Percentiles rank a stretch among this genome's conserved stretches.
Evolutionary conservation across 2,888 invertebrate species (phyloP).

Genomic region (Melangyna quadrimaculata): DNA sequence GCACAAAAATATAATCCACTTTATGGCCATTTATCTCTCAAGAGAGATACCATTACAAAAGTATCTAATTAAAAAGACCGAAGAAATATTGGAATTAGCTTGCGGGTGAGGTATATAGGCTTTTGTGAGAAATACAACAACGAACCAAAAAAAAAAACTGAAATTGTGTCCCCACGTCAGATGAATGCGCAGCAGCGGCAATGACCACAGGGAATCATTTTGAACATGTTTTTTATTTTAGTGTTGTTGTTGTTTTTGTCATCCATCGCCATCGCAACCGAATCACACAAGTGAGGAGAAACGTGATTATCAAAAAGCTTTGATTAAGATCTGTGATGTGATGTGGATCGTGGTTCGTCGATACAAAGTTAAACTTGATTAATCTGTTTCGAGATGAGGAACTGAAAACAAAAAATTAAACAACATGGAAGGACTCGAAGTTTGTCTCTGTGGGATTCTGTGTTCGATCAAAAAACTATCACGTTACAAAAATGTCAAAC

Average conservation of each 20-base stretch:
- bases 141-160: not conserved
- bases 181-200: not conserved
- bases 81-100: conserved; percentile 65
- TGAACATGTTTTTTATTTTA: conserved; percentile 16
- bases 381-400: conserved; percentile 61
- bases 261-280: not conserved
- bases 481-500: conserved; percentile 63
- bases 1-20: conserved; percentile 35
- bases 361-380: conserved; percentile 60
- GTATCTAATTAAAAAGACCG: conserved; percentile 67
- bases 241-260: not conserved
- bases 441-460: conserved; percentile 6
- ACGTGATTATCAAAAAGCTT: conserved; percentile 55
- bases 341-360: conserved; percentile 22
- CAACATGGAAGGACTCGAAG: conserved; percentile 24
- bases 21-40: conserved; percentile 41
- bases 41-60: conserved; percentile 54
- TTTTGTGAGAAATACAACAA: not conserved
- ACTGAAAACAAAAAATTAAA: not conserved
- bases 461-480: conserved; percentile 34
- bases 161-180: conserved; percentile 46
- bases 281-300: not conserved
- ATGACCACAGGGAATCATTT: conserved; percentile 45
- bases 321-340: conserved; percentile 59
- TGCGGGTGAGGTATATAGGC: conserved; percentile 21